These are phyloP conservation scores for Hipparchia semele DNA, from an alignment of 2,888 invertebrate species.

Conservation along the genomic window DNA sequence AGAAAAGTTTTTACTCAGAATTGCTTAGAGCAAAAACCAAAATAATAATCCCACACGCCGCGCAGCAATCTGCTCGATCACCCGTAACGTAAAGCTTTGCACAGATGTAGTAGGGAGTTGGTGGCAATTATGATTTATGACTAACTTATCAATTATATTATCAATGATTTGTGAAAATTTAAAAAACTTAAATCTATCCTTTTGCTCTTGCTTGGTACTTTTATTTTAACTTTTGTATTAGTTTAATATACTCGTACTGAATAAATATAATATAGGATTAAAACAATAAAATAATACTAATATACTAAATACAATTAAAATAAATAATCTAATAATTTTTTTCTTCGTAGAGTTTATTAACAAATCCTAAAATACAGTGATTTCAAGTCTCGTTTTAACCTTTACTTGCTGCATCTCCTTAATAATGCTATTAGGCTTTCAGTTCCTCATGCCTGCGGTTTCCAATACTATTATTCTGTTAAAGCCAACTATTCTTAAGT, in stretches of 20 bases:
- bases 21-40: conserved; percentile 5
- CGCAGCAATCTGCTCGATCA: conserved; percentile 6
- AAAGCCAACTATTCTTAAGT: conserved; percentile 32
- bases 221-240: no score
- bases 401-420: conserved; percentile 25
- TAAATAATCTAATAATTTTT: no score
- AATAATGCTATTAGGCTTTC: conserved; percentile 25
- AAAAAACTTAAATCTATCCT: no score
- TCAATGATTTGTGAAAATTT: no score
- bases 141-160: no score
- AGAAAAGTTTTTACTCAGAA: conserved; percentile 8
- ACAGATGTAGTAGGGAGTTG: background rate
- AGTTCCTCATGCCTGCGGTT: conserved; percentile 39
- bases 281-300: no score
- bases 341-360: no score
- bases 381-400: conserved; percentile 18
- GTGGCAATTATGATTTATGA: background rate
- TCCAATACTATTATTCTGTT: conserved; percentile 32
- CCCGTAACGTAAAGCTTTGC: conserved; percentile 6
- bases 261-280: no score
- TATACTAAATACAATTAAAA: no score
- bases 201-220: no score
- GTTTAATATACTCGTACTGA: no score
- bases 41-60: conserved; percentile 13
- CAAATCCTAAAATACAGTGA: background rate